phyloP scores from a whole-genome alignment of 2,888 invertebrate genomes.

The Patella ulyssiponensis region DNA sequence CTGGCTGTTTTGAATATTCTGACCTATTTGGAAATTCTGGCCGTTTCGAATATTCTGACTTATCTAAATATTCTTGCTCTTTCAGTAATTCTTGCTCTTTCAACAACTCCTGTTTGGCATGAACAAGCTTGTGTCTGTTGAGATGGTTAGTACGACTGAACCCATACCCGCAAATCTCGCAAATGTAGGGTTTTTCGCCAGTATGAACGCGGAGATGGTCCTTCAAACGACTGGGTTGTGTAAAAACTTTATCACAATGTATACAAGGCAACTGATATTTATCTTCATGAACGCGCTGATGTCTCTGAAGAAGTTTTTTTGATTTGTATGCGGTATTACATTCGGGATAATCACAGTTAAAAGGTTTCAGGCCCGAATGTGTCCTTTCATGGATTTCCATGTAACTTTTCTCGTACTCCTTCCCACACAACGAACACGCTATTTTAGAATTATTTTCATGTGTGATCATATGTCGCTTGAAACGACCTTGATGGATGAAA shows the following conservation, averaged over 20 bases:
- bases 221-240: not conserved
- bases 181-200: conserved; percentile 1
- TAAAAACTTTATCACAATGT: not conserved
- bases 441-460: conserved; percentile 6
- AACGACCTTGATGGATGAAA: not conserved
- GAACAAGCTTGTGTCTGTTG: not conserved
- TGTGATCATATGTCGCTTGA: conserved; percentile 4
- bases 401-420: not conserved
- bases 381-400: not conserved
- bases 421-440: not conserved
- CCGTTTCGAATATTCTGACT: too few species aligned
- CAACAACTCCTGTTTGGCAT: not conserved
- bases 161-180: not conserved
- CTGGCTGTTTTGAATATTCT: too few species aligned
- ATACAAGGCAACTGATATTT: not conserved
- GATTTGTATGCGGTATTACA: not conserved
- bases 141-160: not conserved
- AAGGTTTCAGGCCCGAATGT: not conserved
- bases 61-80: too few species aligned
- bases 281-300: not conserved
- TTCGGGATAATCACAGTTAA: not conserved
- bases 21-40: too few species aligned
- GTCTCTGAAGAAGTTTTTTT: conserved; percentile 2
- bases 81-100: too few species aligned
- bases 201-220: conserved; percentile 6